A percentile compares a stretch with the other conserved stretches of the same genome.
phyloP scores from a whole-genome alignment of 2,113 vertebrate species.

The Eptesicus fuscus region DNA sequence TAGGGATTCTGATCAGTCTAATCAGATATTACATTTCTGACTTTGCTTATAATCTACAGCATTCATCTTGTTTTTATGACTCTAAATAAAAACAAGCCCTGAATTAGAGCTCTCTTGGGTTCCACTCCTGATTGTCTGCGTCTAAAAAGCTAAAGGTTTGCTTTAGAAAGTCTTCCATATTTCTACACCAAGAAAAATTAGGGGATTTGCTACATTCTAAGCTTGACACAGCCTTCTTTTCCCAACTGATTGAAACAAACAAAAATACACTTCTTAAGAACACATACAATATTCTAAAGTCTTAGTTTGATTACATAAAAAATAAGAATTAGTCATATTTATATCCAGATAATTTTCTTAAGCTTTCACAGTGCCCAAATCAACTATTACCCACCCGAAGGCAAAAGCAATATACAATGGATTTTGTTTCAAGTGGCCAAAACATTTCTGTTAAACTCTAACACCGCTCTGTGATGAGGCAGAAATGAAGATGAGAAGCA shows the following conservation, averaged over 20 bases:
- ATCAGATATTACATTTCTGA: not conserved
- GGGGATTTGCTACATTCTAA: slow-evolving; percentile 25
- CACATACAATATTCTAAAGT: not conserved
- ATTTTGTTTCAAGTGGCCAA: not conserved
- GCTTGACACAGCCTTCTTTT: not conserved
- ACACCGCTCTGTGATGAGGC: not conserved
- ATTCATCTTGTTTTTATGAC: not conserved
- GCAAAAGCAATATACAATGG: not conserved
- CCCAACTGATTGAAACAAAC: not conserved
- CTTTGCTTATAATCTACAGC: not conserved
- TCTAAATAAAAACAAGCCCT: not conserved
- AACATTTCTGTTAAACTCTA: slow-evolving; percentile 15
- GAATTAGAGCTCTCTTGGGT: no score
- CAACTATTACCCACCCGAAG: not conserved
- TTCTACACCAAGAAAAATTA: not conserved
- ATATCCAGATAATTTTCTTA: slow-evolving; percentile 8
- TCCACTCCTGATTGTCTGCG: not conserved
- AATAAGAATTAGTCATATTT: not conserved
- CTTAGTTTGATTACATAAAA: slow-evolving; percentile 21
- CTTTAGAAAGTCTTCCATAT: not conserved
- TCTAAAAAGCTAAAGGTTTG: not conserved
- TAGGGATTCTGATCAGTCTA: not conserved
- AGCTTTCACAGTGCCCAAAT: not conserved
- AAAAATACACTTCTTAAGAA: not conserved
- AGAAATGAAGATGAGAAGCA: slow-evolving; percentile 34